Base-by-base conservation (phyloP, 2,797 vertebrate genomes). In the Podarcis lilfordi region DNA sequence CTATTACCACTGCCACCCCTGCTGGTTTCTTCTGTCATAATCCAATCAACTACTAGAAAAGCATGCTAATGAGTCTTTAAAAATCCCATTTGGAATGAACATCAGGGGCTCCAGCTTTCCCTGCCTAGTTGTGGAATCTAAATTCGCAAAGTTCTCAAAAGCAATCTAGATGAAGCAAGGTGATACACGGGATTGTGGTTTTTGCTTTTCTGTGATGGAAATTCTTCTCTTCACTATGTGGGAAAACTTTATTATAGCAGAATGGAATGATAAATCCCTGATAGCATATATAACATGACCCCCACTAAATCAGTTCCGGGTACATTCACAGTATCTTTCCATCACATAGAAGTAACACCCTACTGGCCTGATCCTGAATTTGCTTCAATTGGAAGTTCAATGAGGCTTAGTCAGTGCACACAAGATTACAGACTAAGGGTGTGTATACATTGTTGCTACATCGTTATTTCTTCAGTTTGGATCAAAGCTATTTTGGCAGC, bases 11-110 rank as follows among this genome's bases (percentile, higher is more conserved):
- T 87, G 43, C 68, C 89, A 82, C 55, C 7, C 35, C 55, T 89
- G 40, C 32, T 69, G 19, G 40, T 61, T 88, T 79, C 71, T 80
- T 90, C 66, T 88, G 64, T 86, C 82, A 86, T 80, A 93, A 86
- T 78, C 72, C 61, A 91, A 80, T 92, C 91, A 92, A n/a, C 29
- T 69, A 19, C 21, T 91, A 86, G 80, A 91, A 91, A 84, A 89
- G 1, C 37, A 76, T 82, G 5, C 9, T 92, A 43, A 80, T 91
- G 27, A 32, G 74, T 82, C 91, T 93, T 78, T 40, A 86, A 74
- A 43, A 93, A 35, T 3, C 29, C 1, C 8, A 87, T 61, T 89
- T 45, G 1, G 3, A 82, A 66, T 86, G 71, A 93, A 88, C 27
- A 45, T 77, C 17, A 75, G 68, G 21, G 82, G 8, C 21, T 88